Conservation (phyloP, 1,140 invertebrate genomes). For the Danaus plexippus region DNA sequence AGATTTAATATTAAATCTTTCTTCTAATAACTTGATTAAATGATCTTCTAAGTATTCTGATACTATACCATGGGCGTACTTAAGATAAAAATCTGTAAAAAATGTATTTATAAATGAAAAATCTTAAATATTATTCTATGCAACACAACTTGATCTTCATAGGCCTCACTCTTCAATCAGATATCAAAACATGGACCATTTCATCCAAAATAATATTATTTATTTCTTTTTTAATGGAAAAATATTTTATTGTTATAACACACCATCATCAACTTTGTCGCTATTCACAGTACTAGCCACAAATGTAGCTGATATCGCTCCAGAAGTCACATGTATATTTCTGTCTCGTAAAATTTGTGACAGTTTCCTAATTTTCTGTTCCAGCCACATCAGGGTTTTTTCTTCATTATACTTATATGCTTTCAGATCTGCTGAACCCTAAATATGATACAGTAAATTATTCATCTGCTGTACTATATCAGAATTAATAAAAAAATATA, state of each 20-base stretch:
- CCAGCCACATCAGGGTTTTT: conserved; percentile 81
- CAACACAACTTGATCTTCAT: no score
- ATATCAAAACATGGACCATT: no score
- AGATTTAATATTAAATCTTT: conserved; percentile 75
- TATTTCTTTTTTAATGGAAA: background rate
- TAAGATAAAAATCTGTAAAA: conserved; percentile 75
- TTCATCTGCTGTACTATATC: background rate
- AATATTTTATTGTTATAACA: background rate
- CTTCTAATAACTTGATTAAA: conserved; percentile 73
- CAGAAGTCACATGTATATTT: conserved; percentile 79
- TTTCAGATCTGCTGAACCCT: conserved; percentile 74
- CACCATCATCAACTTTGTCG: conserved; percentile 66
- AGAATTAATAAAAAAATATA: background rate
- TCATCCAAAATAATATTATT: conserved; percentile 2
- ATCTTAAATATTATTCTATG: background rate
- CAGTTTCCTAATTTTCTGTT: conserved; percentile 77
- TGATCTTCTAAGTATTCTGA: conserved; percentile 80
- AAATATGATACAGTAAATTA: conserved; percentile 17
- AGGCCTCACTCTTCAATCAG: no score
- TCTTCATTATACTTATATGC: conserved; percentile 86
- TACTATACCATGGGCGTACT: conserved; percentile 79
- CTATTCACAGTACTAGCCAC: conserved; percentile 74
- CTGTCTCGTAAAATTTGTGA: conserved; percentile 76
- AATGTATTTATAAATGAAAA: conserved; percentile 10
- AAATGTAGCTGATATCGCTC: conserved; percentile 80